Percentiles rank a stretch among this genome's conserved stretches.
These are phyloP conservation scores for Plestiodon gilberti DNA, from an alignment of 2,113 vertebrate genomes.

Conservation along the genomic window DNA sequence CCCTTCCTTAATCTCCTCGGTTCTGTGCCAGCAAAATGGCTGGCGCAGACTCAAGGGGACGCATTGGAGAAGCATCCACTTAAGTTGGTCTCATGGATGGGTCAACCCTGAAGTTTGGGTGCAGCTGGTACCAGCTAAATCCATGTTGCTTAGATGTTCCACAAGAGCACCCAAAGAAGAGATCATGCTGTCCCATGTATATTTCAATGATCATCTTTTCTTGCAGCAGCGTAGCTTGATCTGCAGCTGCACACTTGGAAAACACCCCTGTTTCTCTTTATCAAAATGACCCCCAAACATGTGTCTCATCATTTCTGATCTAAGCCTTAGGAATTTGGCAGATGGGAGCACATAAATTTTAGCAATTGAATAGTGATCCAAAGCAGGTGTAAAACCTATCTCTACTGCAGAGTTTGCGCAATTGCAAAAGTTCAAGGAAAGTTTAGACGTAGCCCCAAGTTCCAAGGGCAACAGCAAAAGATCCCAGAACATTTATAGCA, in stretches of 20 bases:
- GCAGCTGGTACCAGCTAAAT: not conserved
- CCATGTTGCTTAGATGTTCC: not conserved
- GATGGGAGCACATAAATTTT: not conserved
- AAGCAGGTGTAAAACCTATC: not conserved
- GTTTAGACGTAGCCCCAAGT: not conserved
- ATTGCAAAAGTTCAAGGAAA: not conserved
- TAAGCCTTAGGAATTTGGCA: slow-evolving; percentile 14
- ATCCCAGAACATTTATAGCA: not conserved
- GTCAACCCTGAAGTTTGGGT: no score
- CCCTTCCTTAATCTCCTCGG: no score
- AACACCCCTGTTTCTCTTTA: not conserved
- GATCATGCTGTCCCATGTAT: not conserved
- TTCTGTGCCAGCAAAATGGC: no score
- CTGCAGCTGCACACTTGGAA: not conserved
- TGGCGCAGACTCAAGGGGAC: no score
- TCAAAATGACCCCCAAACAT: slow-evolving; percentile 15
- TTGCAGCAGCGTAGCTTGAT: not conserved
- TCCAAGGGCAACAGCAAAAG: not conserved
- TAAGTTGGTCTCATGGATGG: no score
- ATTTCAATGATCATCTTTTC: not conserved
- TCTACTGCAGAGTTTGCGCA: not conserved
- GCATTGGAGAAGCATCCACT: no score
- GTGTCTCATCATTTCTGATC: not conserved
- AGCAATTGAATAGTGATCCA: not conserved
- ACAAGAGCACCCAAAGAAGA: not conserved